These are phyloP conservation scores for Drosophila robusta DNA, from an alignment of 2,888 invertebrate genomes.

Conservation along the genomic window DNA sequence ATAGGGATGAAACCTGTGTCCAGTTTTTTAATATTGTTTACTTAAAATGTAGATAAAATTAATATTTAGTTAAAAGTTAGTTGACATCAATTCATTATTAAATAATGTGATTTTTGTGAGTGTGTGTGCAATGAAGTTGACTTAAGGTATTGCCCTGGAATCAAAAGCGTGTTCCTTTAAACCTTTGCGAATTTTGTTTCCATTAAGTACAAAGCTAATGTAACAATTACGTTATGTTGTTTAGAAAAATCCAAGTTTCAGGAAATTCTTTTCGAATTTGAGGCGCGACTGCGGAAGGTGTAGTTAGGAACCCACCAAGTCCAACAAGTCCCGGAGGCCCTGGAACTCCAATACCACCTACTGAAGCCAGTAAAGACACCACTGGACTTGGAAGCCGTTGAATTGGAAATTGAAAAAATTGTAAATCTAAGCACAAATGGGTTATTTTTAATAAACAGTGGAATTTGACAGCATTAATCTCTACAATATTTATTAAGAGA, in stretches of 20 bases:
- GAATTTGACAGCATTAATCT: too few species aligned
- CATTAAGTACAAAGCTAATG: background rate
- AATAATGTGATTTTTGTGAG: background rate
- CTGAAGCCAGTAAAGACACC: background rate
- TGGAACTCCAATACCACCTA: background rate
- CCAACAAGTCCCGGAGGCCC: background rate
- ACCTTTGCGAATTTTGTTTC: too few species aligned
- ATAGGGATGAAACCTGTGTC: constrained; percentile 53
- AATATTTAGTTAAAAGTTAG: constrained; percentile 13
- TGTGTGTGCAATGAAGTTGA: background rate
- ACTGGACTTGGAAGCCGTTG: background rate
- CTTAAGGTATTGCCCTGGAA: background rate
- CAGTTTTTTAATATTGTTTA: constrained; percentile 38
- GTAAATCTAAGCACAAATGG: background rate
- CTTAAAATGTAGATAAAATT: constrained; percentile 41
- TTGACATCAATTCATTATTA: background rate
- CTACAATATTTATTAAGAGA: too few species aligned
- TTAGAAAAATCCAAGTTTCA: constrained; percentile 88
- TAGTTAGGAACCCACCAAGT: background rate
- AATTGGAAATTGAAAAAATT: background rate
- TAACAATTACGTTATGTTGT: constrained; percentile 69
- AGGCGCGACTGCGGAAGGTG: background rate
- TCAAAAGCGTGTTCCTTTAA: background rate
- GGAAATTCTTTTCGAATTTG: constrained; percentile 87
- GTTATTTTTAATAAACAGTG: background rate